Percentiles rank a stretch among this genome's conserved stretches.
These are phyloP conservation scores for Deroplatys truncata DNA, from an alignment of 2,888 invertebrate genomes.

Conservation along the genomic window DNA sequence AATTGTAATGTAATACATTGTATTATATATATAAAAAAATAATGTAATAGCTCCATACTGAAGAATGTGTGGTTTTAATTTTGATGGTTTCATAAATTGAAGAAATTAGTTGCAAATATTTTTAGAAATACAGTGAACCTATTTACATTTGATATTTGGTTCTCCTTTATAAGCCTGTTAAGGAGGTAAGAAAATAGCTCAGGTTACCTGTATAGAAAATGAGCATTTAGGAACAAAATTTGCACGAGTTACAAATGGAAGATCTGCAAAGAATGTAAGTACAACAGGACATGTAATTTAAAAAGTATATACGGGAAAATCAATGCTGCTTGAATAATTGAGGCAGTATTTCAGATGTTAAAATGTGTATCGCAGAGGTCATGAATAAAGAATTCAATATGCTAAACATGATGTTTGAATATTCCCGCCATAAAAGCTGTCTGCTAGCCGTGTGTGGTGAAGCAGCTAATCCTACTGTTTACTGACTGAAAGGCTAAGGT, in stretches of 20 bases:
- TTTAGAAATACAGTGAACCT: not conserved
- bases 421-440: slow-evolving; percentile 9
- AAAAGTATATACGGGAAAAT: no score
- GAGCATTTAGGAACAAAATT: not conserved
- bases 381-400: not conserved
- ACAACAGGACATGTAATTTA: no score
- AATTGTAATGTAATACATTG: not conserved
- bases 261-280: no score
- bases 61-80: not conserved
- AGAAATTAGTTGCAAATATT: not conserved
- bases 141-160: not conserved
- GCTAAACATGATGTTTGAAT: not conserved
- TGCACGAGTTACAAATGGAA: not conserved
- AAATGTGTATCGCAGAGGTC: not conserved
- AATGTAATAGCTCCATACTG: not conserved
- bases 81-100: not conserved
- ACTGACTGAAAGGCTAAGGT: not conserved
- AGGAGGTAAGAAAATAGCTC: not conserved
- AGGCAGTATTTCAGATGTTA: not conserved
- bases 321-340: no score
- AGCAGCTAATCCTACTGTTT: not conserved
- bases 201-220: not conserved
- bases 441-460: not conserved
- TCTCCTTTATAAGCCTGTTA: not conserved
- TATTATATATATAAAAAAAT: not conserved